A percentile compares a stretch with the other conserved stretches of the same genome.
phyloP scores from a whole-genome alignment of 2,797 vertebrate species.

The Pristis pectinata region DNA sequence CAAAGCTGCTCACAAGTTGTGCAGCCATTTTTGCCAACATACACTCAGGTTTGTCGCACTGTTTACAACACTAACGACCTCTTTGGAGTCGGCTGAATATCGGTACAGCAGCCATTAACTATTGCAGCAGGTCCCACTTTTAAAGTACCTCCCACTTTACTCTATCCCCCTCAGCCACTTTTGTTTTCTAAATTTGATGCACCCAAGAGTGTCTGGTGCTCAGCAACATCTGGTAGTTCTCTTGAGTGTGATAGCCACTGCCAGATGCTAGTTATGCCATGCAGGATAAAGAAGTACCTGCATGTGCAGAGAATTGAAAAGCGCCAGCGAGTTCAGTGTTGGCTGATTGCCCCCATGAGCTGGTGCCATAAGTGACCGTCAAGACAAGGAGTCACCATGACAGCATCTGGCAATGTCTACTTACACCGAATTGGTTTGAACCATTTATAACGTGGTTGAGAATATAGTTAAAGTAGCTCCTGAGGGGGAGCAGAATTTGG shows the following conservation, averaged over 20 bases:
- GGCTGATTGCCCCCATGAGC: neutral
- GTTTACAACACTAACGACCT: conserved; percentile 28
- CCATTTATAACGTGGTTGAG: neutral
- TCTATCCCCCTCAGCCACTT: neutral
- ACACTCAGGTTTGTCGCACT: conserved; percentile 34
- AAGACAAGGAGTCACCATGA: neutral
- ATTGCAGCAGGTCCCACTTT: neutral
- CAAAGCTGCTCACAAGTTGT: neutral
- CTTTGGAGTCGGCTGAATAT: neutral
- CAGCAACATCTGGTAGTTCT: neutral
- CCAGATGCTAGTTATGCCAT: neutral
- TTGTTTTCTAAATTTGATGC: neutral
- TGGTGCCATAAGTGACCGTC: neutral
- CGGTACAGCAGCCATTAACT: neutral
- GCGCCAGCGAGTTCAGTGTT: neutral
- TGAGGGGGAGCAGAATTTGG: neutral
- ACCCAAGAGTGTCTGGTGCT: neutral
- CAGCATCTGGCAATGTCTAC: neutral
- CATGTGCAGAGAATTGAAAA: neutral
- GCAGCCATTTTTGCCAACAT: neutral
- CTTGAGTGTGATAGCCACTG: neutral
- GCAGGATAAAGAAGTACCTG: neutral
- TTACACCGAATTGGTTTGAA: neutral
- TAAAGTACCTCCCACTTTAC: neutral
- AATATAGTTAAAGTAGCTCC: neutral